These are phyloP conservation scores for Ferdinandea cuprea DNA, from an alignment of 2,888 invertebrate species.

Conservation along the genomic window DNA sequence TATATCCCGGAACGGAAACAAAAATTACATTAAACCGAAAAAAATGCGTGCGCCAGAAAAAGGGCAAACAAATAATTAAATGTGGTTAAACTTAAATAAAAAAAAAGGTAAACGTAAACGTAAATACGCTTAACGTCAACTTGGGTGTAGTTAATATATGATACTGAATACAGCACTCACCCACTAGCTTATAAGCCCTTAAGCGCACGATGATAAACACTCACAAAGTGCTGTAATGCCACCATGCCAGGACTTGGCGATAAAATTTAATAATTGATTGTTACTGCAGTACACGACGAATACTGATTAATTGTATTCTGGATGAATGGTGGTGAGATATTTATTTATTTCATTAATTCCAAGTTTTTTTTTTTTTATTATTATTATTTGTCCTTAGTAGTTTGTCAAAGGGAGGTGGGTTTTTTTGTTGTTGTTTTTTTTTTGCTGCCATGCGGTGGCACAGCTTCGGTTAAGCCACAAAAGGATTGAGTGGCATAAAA, in stretches of 20 bases:
- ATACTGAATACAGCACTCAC: slow-evolving; percentile 7
- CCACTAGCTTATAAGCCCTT: neutral
- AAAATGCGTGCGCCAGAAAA: neutral
- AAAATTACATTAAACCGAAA: neutral
- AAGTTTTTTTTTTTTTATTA: slow-evolving; percentile 11
- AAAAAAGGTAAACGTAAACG: slow-evolving; percentile 59
- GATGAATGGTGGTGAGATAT: slow-evolving; percentile 63
- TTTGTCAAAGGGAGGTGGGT: too few relatives aligned
- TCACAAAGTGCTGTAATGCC: slow-evolving; percentile 37
- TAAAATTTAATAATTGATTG: slow-evolving; percentile 71
- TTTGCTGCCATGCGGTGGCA: slow-evolving; percentile 32
- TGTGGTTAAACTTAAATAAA: slow-evolving; percentile 31
- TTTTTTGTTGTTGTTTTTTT: neutral
- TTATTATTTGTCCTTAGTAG: neutral
- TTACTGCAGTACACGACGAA: slow-evolving; percentile 66
- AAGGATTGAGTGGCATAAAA: slow-evolving; percentile 57
- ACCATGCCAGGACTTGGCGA: slow-evolving; percentile 38
- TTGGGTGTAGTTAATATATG: slow-evolving; percentile 39
- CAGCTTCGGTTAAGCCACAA: slow-evolving; percentile 34
- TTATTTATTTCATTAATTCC: slow-evolving; percentile 71
- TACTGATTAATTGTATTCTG: slow-evolving; percentile 70
- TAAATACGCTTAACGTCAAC: slow-evolving; percentile 48
- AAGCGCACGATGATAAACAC: neutral
- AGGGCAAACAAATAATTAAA: slow-evolving; percentile 53
- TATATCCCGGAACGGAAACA: slow-evolving; percentile 1